Base-by-base conservation (phyloP, 2,797 vertebrate genomes). In the Hylomyscus alleni region DNA sequence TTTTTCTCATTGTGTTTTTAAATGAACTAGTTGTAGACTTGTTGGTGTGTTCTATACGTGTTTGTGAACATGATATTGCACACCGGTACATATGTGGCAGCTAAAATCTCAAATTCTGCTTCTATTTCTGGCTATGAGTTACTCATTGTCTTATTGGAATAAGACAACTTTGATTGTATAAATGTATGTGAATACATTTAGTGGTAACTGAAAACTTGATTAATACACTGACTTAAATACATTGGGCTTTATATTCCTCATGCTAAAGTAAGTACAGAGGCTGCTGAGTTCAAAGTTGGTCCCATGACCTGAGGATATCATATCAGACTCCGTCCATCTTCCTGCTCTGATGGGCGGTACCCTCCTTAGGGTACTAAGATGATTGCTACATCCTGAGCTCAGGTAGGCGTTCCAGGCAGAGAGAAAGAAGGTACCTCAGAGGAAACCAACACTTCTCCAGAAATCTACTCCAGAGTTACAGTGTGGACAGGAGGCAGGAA, bases 191-290 rank as follows among this genome's bases (percentile, higher is more conserved):
- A 92, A 60, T 44, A 67, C 44, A 58, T 29, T 62, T 75, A 89
- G 44, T 90, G 31, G 17, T 14, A 84, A 87, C 65, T 91, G 93
- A 90, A 95, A 88, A 83, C 67, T 73, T 84, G 37, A 90, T 87
- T 65, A 40, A 76, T 24, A 73, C 44, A 72, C 50, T 65, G 56
- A 52, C 75, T 76, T 91, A 76, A 81, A 78, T 58, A 85, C 62
- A 76, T 24, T 19, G 17, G 50, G 9, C 44, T 94, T 86, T 89
- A 29, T 91, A 92, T 91, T 95, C 91, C 82, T 90, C 6, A 1
- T 37, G 26, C 77, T 10, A 84, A 87, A 94, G 15, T 77, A 91
- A 90, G 62, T 84, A 58, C 56, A 58, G 34, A 84, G 69, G 24
- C 62, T 65, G 58, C 44, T 62, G 50, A 76, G 24, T 93, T 69